Conservation (phyloP, 1,140 invertebrate genomes). For the Mylabris phalerata region DNA sequence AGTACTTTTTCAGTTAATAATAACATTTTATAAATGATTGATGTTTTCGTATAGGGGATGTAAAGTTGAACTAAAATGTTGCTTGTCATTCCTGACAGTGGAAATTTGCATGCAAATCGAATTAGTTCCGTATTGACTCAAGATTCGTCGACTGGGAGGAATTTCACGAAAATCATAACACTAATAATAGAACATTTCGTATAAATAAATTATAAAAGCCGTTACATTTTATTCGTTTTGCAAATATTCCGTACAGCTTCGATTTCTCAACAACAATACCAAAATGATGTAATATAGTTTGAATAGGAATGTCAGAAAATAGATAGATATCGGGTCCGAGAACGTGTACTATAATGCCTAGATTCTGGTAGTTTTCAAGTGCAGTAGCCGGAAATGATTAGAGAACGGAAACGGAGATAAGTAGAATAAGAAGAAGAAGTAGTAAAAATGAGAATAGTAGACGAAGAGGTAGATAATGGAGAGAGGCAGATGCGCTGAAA, state of each 20-base stretch:
- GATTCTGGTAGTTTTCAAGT: conserved; percentile 34
- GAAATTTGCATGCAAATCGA: conserved; percentile 29
- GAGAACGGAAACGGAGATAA: conserved; percentile 40
- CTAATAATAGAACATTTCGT: too few relatives aligned
- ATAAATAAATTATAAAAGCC: too few relatives aligned
- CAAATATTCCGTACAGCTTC: too few relatives aligned
- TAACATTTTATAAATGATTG: too few relatives aligned
- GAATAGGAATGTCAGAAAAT: conserved; percentile 27
- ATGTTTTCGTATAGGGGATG: too few relatives aligned
- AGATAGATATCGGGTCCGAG: conserved; percentile 33
- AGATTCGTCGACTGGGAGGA: conserved; percentile 9
- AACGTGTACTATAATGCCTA: conserved; percentile 26
- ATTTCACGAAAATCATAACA: too few relatives aligned
- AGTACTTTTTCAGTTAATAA: too few relatives aligned
- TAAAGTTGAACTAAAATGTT: too few relatives aligned
- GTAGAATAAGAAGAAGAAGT: conserved; percentile 36
- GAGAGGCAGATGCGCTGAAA: conserved; percentile 30
- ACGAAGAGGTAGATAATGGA: conserved; percentile 41
- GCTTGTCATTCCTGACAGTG: too few relatives aligned
- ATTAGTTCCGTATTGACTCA: conserved; percentile 28
- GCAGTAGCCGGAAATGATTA: conserved; percentile 39
- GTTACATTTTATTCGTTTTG: too few relatives aligned
- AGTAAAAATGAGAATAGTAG: conserved; percentile 41
- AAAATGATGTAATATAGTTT: conserved; percentile 11
- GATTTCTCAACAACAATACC: conserved; percentile 15